Conservation (phyloP, 2,113 vertebrate species). For the Cebidichthys violaceus region DNA sequence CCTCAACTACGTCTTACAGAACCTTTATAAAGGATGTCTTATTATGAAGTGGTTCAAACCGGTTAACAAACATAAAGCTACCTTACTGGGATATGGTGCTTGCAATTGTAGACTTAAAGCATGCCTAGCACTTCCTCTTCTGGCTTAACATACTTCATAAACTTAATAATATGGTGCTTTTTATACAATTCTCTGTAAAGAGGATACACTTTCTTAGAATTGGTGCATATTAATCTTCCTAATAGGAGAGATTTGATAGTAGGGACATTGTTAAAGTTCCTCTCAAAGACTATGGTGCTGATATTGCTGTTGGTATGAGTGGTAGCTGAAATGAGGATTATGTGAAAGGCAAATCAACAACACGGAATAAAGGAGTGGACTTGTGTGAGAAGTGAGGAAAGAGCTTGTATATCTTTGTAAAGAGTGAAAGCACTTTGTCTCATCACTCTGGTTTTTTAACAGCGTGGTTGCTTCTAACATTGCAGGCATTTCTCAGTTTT, state of each 20-base stretch:
- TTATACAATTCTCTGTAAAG: conserved; percentile 59
- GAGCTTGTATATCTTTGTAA: conserved; percentile 26
- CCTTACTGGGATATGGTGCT: conserved; percentile 50
- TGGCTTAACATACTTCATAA: conserved; percentile 58
- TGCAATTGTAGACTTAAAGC: conserved; percentile 54
- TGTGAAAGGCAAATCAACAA: conserved; percentile 20
- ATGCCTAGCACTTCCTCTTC: conserved; percentile 64
- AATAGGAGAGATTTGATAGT: conserved; percentile 62
- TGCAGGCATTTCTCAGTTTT: conserved; percentile 59
- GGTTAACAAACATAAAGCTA: conserved; percentile 31
- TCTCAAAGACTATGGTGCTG: conserved; percentile 49
- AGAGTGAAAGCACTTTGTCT: conserved; percentile 43
- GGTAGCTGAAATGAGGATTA: conserved; percentile 4
- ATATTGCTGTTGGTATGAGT: conserved; percentile 12
- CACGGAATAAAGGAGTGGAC: conserved; percentile 31
- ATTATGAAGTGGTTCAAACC: conserved; percentile 28
- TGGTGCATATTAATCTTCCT: conserved; percentile 69
- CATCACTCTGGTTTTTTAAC: conserved; percentile 29
- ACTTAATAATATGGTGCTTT: conserved; percentile 52
- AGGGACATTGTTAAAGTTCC: conserved; percentile 69
- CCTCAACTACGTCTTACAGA: not conserved
- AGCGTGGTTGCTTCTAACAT: conserved; percentile 41
- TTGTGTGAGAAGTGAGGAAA: conserved; percentile 16
- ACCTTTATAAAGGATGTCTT: conserved; percentile 5
- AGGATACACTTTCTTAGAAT: conserved; percentile 51